Evolutionary conservation across 2,888 invertebrate genomes (phyloP).

Genomic region (Eledone cirrhosa): DNA sequence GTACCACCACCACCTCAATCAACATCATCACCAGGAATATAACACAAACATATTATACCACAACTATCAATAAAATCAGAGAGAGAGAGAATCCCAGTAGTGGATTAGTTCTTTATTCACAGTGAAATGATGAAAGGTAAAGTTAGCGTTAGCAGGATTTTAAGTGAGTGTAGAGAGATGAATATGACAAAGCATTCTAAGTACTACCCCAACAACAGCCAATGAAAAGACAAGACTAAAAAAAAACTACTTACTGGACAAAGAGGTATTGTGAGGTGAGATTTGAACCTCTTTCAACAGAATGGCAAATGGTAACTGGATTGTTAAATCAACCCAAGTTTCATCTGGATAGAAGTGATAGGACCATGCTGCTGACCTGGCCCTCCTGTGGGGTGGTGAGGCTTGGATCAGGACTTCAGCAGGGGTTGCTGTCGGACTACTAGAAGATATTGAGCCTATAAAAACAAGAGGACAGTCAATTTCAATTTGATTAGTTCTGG

Average conservation of each 20-base stretch:
- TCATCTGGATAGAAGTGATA: constrained; percentile 94
- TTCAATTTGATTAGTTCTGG: background rate
- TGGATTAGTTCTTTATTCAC: too few species aligned
- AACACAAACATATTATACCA: too few species aligned
- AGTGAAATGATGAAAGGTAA: too few species aligned
- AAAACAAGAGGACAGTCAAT: constrained; percentile 8
- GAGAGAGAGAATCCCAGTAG: too few species aligned
- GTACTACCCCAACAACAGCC: too few species aligned
- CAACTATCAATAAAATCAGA: too few species aligned
- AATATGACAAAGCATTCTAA: too few species aligned
- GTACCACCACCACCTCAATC: too few species aligned
- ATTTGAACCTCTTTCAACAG: constrained; percentile 82
- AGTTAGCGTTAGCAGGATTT: too few species aligned
- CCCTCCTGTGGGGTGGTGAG: constrained; percentile 82
- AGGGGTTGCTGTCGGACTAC: constrained; percentile 86
- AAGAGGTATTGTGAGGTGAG: constrained; percentile 62
- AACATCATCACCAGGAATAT: too few species aligned
- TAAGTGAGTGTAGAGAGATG: too few species aligned
- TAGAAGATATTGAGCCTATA: constrained; percentile 77
- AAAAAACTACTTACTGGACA: constrained; percentile 57
- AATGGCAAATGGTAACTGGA: constrained; percentile 88
- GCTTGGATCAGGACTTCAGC: constrained; percentile 88
- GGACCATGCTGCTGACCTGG: constrained; percentile 92
- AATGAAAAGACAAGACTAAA: too few species aligned
- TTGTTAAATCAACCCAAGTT: constrained; percentile 82